Evolutionary conservation across 2,797 vertebrate genomes (phyloP), one percentile per base, ranked within the genome.

Genomic region (Gallinago nigripennis): DNA sequence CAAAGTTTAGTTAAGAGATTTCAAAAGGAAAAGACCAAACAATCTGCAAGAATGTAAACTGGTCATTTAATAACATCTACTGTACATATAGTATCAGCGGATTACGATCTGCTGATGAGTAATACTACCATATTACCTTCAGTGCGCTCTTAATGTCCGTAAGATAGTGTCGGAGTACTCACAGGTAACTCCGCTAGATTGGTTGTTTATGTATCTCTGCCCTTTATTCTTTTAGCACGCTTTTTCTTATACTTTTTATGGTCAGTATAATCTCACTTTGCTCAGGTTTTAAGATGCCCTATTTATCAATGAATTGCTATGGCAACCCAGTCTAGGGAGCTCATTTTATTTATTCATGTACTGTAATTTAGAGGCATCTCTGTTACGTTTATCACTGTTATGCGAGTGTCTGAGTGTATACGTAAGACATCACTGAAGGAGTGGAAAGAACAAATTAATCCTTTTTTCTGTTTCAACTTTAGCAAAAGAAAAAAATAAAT

Each of bases 401-500:
- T 23, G 61, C 28, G 65, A 93, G 88, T 73, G 91, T 80, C 92
- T 65, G 82, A 89, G 65, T 23, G 73, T 69, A 81, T 71, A 71
- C 6, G 6, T 37, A 92, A 95, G 83, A 89, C 87, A 93, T 53
- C 91, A 86, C 83, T 96, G 69, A 88, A 96, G 88, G 87, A 96
- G 93, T 69, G 68, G 86, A 92, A 92, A 94, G 37, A 85, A 90
- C 35, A 80, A 48, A 57, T 81, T 93, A 92, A 83, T 61, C 86
- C 41, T 70, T 68, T 70, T 96, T 73, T 63, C n/a, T 86, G 50
- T 97, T 98, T 98, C 98, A 98, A 98, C 98, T 98, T 98, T 98
- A 98, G 98, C 98, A 98, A 98, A 97, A 97, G 95, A 92, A 97
- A 98, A 97, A 95, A 87, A 86, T 57, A 92, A 91, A 82, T 72